Conservation (phyloP, 2,797 vertebrate species). For the Aeoliscus strigatus region DNA sequence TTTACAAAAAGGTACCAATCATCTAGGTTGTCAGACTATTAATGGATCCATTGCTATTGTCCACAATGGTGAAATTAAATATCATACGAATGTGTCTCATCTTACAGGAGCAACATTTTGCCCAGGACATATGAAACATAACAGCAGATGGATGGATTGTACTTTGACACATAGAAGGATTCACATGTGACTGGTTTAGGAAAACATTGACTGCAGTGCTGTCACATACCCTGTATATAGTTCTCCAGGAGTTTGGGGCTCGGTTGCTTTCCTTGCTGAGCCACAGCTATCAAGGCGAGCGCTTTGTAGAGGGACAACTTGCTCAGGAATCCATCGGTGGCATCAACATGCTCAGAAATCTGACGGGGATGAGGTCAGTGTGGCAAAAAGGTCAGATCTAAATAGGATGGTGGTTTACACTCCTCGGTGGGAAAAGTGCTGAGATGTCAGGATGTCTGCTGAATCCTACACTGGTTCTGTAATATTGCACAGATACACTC, state of each 20-base stretch:
- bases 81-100: too few species aligned
- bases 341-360: constrained; percentile 73
- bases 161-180: constrained; percentile 24
- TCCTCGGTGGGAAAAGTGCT: constrained; percentile 34
- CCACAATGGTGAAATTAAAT: too few species aligned
- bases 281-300: constrained; percentile 74
- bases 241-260: constrained; percentile 76
- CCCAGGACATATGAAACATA: constrained; percentile 1
- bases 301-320: constrained; percentile 76
- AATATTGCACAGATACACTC: constrained; percentile 1
- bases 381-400: constrained; percentile 25
- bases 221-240: constrained; percentile 72
- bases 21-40: too few species aligned
- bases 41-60: too few species aligned
- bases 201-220: constrained; percentile 24
- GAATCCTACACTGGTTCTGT: constrained; percentile 1
- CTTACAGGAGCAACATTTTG: constrained; percentile 12
- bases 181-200: constrained; percentile 53
- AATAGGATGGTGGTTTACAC: constrained; percentile 46
- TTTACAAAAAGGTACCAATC: too few species aligned
- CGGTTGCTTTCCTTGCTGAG: constrained; percentile 78
- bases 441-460: constrained; percentile 33
- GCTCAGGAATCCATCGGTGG: constrained; percentile 69
- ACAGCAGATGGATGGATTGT: constrained; percentile 12
- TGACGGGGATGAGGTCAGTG: constrained; percentile 51